Evolutionary conservation across 2,888 invertebrate genomes (phyloP), one percentile per base, ranked within the genome.

Genomic region (Xestia xanthographa): DNA sequence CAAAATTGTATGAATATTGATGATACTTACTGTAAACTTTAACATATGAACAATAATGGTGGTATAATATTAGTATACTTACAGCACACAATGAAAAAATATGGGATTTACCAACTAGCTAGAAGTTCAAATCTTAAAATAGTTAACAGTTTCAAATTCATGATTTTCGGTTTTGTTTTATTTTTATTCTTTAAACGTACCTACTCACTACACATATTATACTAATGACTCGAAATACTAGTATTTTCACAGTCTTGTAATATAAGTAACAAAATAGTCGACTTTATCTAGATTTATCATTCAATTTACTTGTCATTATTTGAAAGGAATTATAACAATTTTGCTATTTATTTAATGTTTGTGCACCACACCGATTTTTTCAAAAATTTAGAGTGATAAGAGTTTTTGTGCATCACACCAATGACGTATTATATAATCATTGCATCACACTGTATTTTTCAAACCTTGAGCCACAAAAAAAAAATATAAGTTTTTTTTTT

Each of bases 191-290:
- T 5, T 45, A n/a, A 14, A 26, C 6, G 1, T 62, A 62, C 20
- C 9, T 20, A 53, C 56, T 26, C 14, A 26, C 14, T 56, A 62
- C 5, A 62, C 22, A 34, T 43, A 56, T 20, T 41, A 60, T 1
- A 62, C 14, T 66, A 66, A 48, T 58, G 34, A 65, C 53, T 34
- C 14, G 45, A 70, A 66, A 53, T 75, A 67, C 45, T 74, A 77
- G 71, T 75, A 72, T 50, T 66, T 68, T 34, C 5, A 63, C 70
- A 75, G 75, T 84, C 78, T 81, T 82, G 62, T 84, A 84, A 82
- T 79, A 68, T 76, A 74, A 68, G 75, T 84, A 63, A 63, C 41
- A 63, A 63, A 63, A 63, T 63, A 63, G 58, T 29, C 34, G 20
- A 29, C 41, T 63, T 38, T 22, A 38, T n/a, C n/a, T 41, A 20